Base-by-base conservation (phyloP, 1,140 invertebrate species). In the Xylocopa sonorina region DNA sequence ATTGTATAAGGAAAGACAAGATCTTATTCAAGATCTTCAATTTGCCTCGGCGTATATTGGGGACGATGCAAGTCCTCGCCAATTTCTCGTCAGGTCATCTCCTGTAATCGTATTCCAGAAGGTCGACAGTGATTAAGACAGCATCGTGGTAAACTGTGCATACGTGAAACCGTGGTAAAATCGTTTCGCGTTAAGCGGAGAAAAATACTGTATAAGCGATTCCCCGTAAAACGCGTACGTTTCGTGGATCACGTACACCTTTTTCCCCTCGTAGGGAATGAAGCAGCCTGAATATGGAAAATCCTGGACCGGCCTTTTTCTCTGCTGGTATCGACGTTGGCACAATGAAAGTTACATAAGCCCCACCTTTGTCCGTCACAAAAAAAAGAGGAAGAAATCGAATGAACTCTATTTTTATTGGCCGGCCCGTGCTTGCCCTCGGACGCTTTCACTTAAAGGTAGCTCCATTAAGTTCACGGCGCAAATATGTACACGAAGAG, bases 181-280 rank as follows among this genome's bases (percentile, higher is more conserved):
- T 72, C 76, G 76, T 32, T 64, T 79, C 57, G 9, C 41, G 38
- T 62, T 55, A 79, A 38, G n/a, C 24, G 64, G 50, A 34, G 48
- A 48, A 66, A 66, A 66, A 67, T 27, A 4, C 29, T 34, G 64
- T 41, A 57, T 55, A 51, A 14, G 27, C 27, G 50, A 24, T 62
- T 58, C 21, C 14, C 38, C 34, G 50, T 55, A 32, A 50, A 43
- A 29, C 34, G 63, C 21, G 24, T 2, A 80, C 77, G 68, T 82
- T 80, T 82, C 68, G 29, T 29, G 60, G 38, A 78, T 83, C 80
- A 83, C 80, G 74, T 82, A 81, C 46, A 57, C 66, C 50, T 71
- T 68, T 73, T 60, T 72, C 24, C n/a, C 34, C 18, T 72, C 78
- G 51, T 66, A 64, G 68, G 57, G 51, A 81, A 57, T 62, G 34